Evolutionary conservation across 2,113 vertebrate genomes (phyloP).

Genomic region (Hippocampus guttulatus): DNA sequence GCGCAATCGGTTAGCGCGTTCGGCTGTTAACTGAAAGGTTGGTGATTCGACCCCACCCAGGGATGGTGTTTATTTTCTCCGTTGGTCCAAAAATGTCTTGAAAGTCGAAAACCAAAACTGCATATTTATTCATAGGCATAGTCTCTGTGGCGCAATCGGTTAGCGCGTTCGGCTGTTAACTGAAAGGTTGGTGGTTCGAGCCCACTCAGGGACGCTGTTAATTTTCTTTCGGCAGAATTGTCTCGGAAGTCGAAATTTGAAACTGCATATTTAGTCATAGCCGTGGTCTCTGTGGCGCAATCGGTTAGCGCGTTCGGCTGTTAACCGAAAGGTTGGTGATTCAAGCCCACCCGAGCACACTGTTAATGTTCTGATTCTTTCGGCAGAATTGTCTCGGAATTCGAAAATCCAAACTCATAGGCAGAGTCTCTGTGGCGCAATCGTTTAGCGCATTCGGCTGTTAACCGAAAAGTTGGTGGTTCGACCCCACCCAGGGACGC

Average conservation of each 20-base stretch:
- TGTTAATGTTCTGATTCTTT: no score
- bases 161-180: conserved; percentile 46
- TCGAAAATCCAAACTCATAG: no score
- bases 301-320: conserved; percentile 53
- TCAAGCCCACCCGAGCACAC: conserved; percentile 39
- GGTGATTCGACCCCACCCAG: conserved; percentile 46
- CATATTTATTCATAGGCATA: no score
- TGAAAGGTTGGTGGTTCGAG: conserved; percentile 49
- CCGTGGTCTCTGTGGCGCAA: conserved; percentile 62
- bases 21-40: conserved; percentile 46
- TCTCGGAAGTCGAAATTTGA: no score
- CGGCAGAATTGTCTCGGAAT: no score
- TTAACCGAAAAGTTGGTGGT: conserved; percentile 48
- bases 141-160: conserved; percentile 59
- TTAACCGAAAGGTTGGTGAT: conserved; percentile 15
- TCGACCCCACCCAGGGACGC: conserved; percentile 43
- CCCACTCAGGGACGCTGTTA: conserved; percentile 31
- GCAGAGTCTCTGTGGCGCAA: conserved; percentile 51
- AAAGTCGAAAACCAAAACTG: no score
- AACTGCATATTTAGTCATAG: no score
- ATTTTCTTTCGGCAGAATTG: no score
- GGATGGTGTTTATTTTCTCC: neutral
- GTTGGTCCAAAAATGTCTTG: no score
- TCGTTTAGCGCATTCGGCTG: conserved; percentile 49
- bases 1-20: conserved; percentile 56